Conservation (phyloP, 1,140 invertebrate genomes). For the Drosophila parabipectinata region DNA sequence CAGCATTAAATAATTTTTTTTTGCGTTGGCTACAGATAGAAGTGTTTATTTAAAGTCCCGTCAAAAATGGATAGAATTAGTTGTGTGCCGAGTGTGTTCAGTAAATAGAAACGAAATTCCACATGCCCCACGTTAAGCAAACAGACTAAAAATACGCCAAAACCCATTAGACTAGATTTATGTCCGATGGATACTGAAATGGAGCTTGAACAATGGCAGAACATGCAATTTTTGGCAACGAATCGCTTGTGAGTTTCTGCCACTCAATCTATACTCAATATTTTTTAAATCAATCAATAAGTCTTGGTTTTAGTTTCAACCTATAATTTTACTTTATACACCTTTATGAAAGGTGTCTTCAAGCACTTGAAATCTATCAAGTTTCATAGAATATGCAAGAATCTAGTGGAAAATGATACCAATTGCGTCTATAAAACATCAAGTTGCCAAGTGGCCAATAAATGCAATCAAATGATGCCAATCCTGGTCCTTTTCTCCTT, state of each 20-base stretch:
- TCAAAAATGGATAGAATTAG: constrained; percentile 19
- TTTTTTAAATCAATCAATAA: constrained; percentile 12
- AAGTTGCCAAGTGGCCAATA: constrained; percentile 55
- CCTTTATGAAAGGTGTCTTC: no score
- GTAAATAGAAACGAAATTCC: constrained; percentile 21
- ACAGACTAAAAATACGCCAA: constrained; percentile 12
- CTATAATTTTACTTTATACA: no score
- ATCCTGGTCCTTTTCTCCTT: constrained; percentile 3
- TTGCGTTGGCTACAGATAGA: background rate
- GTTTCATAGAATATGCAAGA: constrained; percentile 33
- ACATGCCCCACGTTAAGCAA: constrained; percentile 14
- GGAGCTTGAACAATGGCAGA: background rate
- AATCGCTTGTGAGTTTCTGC: background rate
- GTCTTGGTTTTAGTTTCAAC: background rate
- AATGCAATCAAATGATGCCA: constrained; percentile 55
- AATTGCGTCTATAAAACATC: constrained; percentile 16
- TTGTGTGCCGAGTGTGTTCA: constrained; percentile 13
- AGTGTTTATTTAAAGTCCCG: constrained; percentile 24
- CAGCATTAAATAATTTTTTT: constrained; percentile 4
- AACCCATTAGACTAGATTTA: constrained; percentile 13
- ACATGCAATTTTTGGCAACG: background rate
- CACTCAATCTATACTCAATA: no score
- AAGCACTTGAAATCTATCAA: constrained; percentile 40
- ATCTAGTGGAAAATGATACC: constrained; percentile 16
- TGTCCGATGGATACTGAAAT: constrained; percentile 3